Evolutionary conservation across 2,888 invertebrate genomes (phyloP).

Genomic region (Harpalus rubripes): DNA sequence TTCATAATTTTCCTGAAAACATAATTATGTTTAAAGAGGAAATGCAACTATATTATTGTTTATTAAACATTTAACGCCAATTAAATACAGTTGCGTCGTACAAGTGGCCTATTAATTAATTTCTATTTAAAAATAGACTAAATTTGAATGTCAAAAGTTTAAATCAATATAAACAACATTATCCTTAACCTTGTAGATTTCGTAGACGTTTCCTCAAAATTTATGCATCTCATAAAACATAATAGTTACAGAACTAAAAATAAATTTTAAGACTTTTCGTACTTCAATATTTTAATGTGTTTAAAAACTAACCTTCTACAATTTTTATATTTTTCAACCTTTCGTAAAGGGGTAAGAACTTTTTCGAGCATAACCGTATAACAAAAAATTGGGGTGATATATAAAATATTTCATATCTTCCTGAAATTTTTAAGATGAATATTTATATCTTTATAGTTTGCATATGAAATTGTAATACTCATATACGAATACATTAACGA

Average conservation of each 20-base stretch:
- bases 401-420: background rate
- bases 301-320: slow-evolving; percentile 21
- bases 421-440: too few species aligned
- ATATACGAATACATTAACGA: too few species aligned
- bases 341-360: slow-evolving; percentile 28
- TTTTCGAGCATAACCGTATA: background rate
- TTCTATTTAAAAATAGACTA: background rate
- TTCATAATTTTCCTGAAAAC: too few species aligned
- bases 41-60: too few species aligned
- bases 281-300: slow-evolving; percentile 34
- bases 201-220: background rate
- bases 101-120: background rate
- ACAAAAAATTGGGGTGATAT: background rate
- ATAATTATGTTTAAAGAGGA: too few species aligned
- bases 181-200: background rate
- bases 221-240: background rate
- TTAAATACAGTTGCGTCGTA: too few species aligned
- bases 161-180: background rate
- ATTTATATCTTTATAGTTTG: too few species aligned
- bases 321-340: slow-evolving; percentile 20
- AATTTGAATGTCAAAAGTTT: slow-evolving; percentile 3
- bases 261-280: background rate
- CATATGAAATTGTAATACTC: too few species aligned
- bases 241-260: slow-evolving; percentile 16
- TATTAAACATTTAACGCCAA: too few species aligned